Base-by-base conservation (phyloP, 1,140 invertebrate genomes). In the Nephila pilipes region DNA sequence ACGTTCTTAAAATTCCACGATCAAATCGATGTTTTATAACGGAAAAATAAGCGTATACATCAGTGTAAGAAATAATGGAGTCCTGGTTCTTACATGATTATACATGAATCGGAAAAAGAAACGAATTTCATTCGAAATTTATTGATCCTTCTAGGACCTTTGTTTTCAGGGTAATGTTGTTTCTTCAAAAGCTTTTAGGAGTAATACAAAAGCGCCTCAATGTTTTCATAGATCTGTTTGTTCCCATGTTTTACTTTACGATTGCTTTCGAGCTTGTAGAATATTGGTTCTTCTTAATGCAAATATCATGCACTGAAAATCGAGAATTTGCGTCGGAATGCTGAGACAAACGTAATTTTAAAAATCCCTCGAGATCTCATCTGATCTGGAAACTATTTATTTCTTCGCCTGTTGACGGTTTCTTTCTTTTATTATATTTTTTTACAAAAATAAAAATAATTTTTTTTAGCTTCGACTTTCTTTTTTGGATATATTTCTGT, bases 201-300 rank as follows among this genome's bases (percentile, higher is more conserved):
- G 65, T 25, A 75, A 75, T 75, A 75, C 65, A 75, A 75, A 75
- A 75, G 65, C 65, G 14, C 65, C 65, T 75, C 65, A 75, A 32
- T 75, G 65, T 75, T 75, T 75, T 75, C 65, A 75, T 75, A 75
- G 65, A 75, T 75, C 65, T 75, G 65, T 81, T 81, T 81, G 79
- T 22, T 25, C 38, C 22, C 36, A 16, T 81, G 38, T 46, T 46
- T 75, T 75, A 75, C 65, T 75, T 75, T 75, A 32, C 65, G 65
- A 75, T 75, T 75, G 65, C 65, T 75, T 75, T 75, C 12, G 65
- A 75, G 65, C 32, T 29, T 12, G 29, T 0, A 75, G 65, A 75
- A 75, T 81, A 55, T 81, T 46, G 36, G 38, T 46, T 81, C 20
- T 81, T 46, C 79, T 81, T 81, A 46, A 81, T 81, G 79, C 46